A percentile compares a stretch with the other conserved stretches of the same genome.
These are phyloP conservation scores for Cantharis flavilabris DNA, from an alignment of 2,888 invertebrate species.

Conservation along the genomic window DNA sequence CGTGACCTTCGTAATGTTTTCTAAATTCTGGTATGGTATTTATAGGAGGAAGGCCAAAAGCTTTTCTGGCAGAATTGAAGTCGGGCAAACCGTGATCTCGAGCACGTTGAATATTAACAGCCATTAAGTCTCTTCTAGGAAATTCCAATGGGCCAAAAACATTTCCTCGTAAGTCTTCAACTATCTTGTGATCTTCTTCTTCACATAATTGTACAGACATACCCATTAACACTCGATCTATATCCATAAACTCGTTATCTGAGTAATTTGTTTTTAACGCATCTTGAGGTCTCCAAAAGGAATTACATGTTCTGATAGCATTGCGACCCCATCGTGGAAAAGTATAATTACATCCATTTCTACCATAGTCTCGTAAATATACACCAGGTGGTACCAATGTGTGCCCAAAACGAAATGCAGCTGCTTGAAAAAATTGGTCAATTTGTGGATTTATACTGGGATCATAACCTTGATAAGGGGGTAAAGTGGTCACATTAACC, in stretches of 20 bases:
- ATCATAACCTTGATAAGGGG: slow-evolving; percentile 55
- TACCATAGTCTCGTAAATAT: slow-evolving; percentile 55
- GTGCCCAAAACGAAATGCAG: slow-evolving; percentile 65
- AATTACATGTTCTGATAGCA: slow-evolving; percentile 59
- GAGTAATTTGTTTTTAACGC: slow-evolving; percentile 41
- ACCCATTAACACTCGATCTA: slow-evolving; percentile 61
- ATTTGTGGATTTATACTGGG: slow-evolving; percentile 63
- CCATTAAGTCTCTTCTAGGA: slow-evolving; percentile 63
- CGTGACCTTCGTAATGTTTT: background rate
- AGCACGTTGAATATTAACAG: slow-evolving; percentile 62
- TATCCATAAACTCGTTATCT: slow-evolving; percentile 47
- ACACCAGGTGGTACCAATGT: slow-evolving; percentile 63
- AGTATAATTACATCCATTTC: slow-evolving; percentile 48
- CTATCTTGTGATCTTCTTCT: slow-evolving; percentile 61
- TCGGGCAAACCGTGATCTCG: slow-evolving; percentile 65
- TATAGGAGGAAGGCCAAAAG: slow-evolving; percentile 53
- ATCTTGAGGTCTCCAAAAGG: slow-evolving; percentile 60
- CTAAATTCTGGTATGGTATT: slow-evolving; percentile 38
- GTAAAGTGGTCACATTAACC: slow-evolving; percentile 43
- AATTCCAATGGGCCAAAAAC: slow-evolving; percentile 65
- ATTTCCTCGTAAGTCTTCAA: slow-evolving; percentile 62
- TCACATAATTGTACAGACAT: slow-evolving; percentile 61
- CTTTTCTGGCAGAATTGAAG: slow-evolving; percentile 62
- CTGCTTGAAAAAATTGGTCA: slow-evolving; percentile 64
- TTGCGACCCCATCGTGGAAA: slow-evolving; percentile 40